A percentile compares a stretch with the other conserved stretches of the same genome.
phyloP scores from a whole-genome alignment of 2,888 invertebrate genomes.

The Temnothorax ravouxi region DNA sequence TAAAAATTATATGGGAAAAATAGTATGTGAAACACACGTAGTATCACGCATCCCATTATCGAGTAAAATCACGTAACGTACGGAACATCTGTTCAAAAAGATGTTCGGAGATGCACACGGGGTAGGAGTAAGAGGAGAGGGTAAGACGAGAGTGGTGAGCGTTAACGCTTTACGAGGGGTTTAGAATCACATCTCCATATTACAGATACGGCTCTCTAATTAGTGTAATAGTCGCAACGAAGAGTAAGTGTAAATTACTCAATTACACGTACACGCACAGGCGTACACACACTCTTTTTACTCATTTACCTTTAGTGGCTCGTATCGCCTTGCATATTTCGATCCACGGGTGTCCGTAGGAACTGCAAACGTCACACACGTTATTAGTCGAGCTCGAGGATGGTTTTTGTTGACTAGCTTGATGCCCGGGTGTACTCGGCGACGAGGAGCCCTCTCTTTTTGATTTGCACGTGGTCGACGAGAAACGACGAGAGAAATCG shows the following conservation, averaged over 20 bases:
- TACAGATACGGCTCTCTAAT: conserved; percentile 47
- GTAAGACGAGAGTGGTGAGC: conserved; percentile 36
- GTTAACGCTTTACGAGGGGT: conserved; percentile 20
- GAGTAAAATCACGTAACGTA: conserved; percentile 36
- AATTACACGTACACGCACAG: conserved; percentile 38
- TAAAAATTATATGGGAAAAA: conserved; percentile 64
- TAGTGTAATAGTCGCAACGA: conserved; percentile 59
- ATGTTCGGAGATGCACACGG: neutral
- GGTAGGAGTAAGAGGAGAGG: neutral
- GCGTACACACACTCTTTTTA: conserved; percentile 41
- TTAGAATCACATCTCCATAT: conserved; percentile 52
- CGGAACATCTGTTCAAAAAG: conserved; percentile 54
- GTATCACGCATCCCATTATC: conserved; percentile 59
- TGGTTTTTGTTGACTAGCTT: conserved; percentile 82
- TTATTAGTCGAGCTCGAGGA: conserved; percentile 83
- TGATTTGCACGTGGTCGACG: conserved; percentile 75
- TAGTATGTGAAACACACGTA: conserved; percentile 56
- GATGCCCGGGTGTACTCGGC: conserved; percentile 79
- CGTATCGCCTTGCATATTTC: conserved; percentile 87
- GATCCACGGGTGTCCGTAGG: conserved; percentile 88
- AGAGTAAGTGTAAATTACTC: conserved; percentile 45
- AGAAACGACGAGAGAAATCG: conserved; percentile 86
- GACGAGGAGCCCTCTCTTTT: conserved; percentile 78
- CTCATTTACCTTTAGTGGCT: conserved; percentile 85
- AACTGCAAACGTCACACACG: conserved; percentile 87